These are phyloP conservation scores for Tineola bisselliella DNA, from an alignment of 2,888 invertebrate species.

Conservation along the genomic window DNA sequence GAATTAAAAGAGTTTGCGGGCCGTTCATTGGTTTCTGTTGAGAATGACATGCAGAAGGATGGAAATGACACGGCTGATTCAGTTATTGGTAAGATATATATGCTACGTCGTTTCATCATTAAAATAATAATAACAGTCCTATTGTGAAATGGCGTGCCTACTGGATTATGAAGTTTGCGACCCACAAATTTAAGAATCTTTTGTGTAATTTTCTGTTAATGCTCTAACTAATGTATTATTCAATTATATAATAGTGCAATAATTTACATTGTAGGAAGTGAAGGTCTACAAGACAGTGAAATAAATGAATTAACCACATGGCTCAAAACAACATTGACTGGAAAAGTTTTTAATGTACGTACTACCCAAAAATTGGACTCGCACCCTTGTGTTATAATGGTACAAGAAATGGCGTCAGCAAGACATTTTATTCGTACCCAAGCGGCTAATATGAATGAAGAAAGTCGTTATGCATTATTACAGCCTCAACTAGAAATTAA, in stretches of 20 bases:
- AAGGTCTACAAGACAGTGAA: conserved; percentile 77
- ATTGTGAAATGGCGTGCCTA: too few relatives aligned
- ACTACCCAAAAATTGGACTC: conserved; percentile 84
- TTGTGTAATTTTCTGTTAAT: too few relatives aligned
- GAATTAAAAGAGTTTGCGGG: conserved; percentile 86
- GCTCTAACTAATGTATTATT: too few relatives aligned
- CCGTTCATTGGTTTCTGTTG: conserved; percentile 83
- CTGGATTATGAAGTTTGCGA: too few relatives aligned
- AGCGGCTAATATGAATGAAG: conserved; percentile 82
- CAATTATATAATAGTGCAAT: too few relatives aligned
- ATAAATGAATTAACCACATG: conserved; percentile 82
- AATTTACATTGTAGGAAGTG: conserved; percentile 45
- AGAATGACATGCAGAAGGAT: conserved; percentile 89
- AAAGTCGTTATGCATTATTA: conserved; percentile 84
- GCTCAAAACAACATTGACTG: conserved; percentile 78
- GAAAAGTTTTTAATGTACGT: conserved; percentile 84
- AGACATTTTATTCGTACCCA: conserved; percentile 94
- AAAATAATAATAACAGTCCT: too few relatives aligned
- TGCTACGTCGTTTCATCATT: background rate
- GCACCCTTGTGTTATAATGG: conserved; percentile 95
- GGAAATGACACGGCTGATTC: conserved; percentile 65
- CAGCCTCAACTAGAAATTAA: conserved; percentile 95
- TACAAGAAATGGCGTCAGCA: conserved; percentile 97
- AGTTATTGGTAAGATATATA: conserved; percentile 64
- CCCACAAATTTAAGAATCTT: too few relatives aligned